phyloP scores from a whole-genome alignment of 2,797 vertebrate species.

The Bufotes viridis region DNA sequence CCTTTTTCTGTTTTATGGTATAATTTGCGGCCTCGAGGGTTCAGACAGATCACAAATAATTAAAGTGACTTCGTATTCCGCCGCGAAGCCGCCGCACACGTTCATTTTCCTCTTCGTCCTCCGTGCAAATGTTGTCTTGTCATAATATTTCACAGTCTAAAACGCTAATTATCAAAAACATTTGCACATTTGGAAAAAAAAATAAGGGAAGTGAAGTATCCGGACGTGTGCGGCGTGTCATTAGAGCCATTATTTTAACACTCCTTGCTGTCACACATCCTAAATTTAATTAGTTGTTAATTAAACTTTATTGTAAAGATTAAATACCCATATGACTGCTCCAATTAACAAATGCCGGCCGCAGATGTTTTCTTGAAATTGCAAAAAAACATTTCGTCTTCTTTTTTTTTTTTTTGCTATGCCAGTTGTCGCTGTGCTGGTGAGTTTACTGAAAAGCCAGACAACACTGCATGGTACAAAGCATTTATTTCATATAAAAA shows the following conservation, averaged over 20 bases:
- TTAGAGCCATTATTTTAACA: constrained; percentile 33
- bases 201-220: not conserved
- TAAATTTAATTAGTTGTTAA: constrained; percentile 62
- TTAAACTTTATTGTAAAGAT: constrained; percentile 62
- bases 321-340: constrained; percentile 60
- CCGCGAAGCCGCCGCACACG: not conserved
- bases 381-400: constrained; percentile 36
- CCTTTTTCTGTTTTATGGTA: not conserved
- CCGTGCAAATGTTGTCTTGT: not conserved
- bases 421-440: constrained; percentile 21
- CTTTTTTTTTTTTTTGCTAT: not conserved
- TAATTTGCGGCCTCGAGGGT: too few relatives aligned
- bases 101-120: not conserved
- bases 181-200: constrained; percentile 30
- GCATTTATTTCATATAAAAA: not conserved
- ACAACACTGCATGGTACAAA: not conserved
- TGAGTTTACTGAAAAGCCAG: not conserved
- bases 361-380: constrained; percentile 56
- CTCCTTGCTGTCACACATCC: constrained; percentile 49
- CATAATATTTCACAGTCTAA: constrained; percentile 50
- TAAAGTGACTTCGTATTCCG: not conserved
- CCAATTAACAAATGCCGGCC: constrained; percentile 52
- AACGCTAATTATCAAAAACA: constrained; percentile 38
- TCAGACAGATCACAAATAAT: not conserved
- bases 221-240: constrained; percentile 32